Percentiles rank a stretch among this genome's conserved stretches.
Conservation (phyloP, 2,113 vertebrate species). For the Corynorhinus townsendii region DNA sequence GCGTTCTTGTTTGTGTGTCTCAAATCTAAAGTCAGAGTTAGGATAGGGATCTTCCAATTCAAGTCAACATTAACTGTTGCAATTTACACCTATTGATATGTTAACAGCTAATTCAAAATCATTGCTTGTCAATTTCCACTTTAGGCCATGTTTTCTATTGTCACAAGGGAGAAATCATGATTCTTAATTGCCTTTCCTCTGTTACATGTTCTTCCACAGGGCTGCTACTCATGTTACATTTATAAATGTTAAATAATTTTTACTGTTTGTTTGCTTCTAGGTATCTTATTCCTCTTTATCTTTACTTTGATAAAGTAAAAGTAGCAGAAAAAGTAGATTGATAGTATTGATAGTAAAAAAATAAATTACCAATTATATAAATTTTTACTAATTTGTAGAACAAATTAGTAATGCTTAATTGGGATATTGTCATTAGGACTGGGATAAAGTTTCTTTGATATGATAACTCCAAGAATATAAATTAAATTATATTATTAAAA, state of each 20-base stretch:
- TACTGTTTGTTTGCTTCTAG: background rate
- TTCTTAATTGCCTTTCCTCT: background rate
- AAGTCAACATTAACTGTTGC: background rate
- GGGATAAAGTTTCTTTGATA: background rate
- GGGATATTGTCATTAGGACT: background rate
- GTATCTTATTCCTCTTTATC: background rate
- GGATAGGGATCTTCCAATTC: slow-evolving; percentile 22
- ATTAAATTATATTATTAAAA: background rate
- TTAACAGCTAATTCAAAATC: background rate
- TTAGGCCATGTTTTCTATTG: background rate
- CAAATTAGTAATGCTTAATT: background rate
- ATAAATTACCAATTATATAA: background rate
- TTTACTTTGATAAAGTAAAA: background rate
- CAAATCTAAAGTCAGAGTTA: slow-evolving; percentile 11
- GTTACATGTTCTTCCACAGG: background rate
- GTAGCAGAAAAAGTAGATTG: background rate
- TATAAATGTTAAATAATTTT: background rate
- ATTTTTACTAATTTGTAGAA: background rate
- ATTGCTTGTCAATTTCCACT: slow-evolving; percentile 7
- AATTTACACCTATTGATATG: slow-evolving; percentile 44
- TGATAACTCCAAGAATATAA: background rate
- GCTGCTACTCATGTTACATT: background rate
- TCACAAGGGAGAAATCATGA: background rate
- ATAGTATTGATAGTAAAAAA: background rate
- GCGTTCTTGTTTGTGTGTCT: background rate